Evolutionary conservation across 2,113 vertebrate species (phyloP).

Genomic region (Peromyscus maniculatus): DNA sequence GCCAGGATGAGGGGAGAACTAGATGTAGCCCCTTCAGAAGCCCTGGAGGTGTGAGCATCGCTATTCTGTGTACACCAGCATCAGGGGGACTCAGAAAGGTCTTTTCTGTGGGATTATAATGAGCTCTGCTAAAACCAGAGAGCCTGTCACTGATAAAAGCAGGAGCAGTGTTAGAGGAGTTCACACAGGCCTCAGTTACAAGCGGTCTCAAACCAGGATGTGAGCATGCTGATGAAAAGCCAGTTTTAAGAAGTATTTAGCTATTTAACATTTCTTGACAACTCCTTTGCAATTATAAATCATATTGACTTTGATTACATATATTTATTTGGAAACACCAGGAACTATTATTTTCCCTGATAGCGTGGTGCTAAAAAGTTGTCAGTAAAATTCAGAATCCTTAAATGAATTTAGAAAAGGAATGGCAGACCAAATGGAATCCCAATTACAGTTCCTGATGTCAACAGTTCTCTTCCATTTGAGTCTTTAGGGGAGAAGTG

Average conservation of each 20-base stretch:
- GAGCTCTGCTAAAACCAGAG: not conserved
- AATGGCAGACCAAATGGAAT: conserved; percentile 69
- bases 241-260: conserved; percentile 56
- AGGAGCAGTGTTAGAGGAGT: not conserved
- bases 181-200: conserved; percentile 6
- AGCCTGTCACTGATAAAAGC: not conserved
- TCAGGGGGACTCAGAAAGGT: not conserved
- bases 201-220: not conserved
- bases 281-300: conserved; percentile 35
- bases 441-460: conserved; percentile 69
- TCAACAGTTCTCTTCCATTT: conserved; percentile 74
- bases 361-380: conserved; percentile 68
- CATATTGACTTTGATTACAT: conserved; percentile 68
- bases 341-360: conserved; percentile 64
- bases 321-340: conserved; percentile 67
- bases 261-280: conserved; percentile 68
- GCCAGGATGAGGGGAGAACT: not conserved
- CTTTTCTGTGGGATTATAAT: not conserved
- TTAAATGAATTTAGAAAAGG: conserved; percentile 76
- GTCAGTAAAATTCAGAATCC: conserved; percentile 73
- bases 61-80: not conserved
- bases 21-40: not conserved
- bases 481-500: conserved; percentile 70
- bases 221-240: conserved; percentile 31
- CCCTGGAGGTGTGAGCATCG: not conserved